Conservation (phyloP, 1,140 invertebrate species). For the Grapholita molesta region DNA sequence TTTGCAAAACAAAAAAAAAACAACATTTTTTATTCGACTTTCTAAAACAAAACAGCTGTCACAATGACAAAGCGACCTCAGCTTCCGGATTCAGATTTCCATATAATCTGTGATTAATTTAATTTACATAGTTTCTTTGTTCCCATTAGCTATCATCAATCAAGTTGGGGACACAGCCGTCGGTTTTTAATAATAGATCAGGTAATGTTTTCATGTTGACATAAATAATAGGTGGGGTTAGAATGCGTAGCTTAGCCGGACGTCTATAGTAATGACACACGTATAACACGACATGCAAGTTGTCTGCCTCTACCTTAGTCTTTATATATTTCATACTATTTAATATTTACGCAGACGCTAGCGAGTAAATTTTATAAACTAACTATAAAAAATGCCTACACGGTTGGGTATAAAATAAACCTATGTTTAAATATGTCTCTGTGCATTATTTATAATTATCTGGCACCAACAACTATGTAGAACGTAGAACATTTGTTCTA, state of each 20-base stretch:
- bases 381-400: too few relatives aligned
- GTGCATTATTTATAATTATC: too few relatives aligned
- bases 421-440: too few relatives aligned
- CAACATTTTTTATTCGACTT: background rate
- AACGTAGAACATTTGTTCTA: too few relatives aligned
- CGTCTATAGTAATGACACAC: background rate
- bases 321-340: too few relatives aligned
- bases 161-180: background rate
- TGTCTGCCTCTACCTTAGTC: too few relatives aligned
- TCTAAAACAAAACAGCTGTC: background rate
- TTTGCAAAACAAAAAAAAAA: too few relatives aligned
- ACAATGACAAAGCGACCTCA: constrained; percentile 11
- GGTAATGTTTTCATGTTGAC: background rate
- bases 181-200: background rate
- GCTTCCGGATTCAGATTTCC: background rate
- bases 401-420: too few relatives aligned
- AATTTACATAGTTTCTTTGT: constrained; percentile 34
- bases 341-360: too few relatives aligned
- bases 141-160: constrained; percentile 22
- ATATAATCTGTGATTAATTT: constrained; percentile 17
- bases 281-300: too few relatives aligned
- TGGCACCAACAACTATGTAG: too few relatives aligned
- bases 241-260: background rate
- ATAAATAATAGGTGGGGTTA: background rate
- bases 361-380: too few relatives aligned